Conservation (phyloP, 2,797 vertebrate genomes). For the Lepilemur septentrionalis region DNA sequence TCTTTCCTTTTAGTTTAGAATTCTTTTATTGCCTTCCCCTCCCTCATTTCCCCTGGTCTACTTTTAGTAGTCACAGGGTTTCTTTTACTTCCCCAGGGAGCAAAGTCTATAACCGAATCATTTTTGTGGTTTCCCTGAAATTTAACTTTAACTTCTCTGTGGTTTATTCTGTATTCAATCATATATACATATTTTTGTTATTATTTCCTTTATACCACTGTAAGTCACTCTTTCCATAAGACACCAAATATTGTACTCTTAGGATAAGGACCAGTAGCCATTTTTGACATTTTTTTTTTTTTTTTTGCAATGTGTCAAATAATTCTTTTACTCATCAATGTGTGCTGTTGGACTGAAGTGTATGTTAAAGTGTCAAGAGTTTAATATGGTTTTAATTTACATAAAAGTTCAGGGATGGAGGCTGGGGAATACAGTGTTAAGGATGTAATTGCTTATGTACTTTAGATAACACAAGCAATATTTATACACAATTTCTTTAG, state of each 20-base stretch:
- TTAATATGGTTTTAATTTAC: not conserved
- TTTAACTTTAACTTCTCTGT: conserved; percentile 37
- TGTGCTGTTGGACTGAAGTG: not conserved
- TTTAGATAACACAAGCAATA: not conserved
- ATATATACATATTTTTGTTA: not conserved
- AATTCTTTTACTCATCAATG: not conserved
- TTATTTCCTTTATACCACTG: not conserved
- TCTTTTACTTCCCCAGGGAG: conserved; percentile 26
- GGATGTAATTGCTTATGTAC: not conserved
- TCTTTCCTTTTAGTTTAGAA: not conserved
- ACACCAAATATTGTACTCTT: not conserved
- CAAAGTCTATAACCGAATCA: conserved; percentile 29
- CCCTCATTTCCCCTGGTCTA: not conserved
- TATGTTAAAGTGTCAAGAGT: not conserved
- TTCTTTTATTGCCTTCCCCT: not conserved
- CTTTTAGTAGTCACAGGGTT: not conserved
- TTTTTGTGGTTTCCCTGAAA: conserved; percentile 50
- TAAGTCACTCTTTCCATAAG: not conserved
- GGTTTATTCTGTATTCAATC: conserved; percentile 6
- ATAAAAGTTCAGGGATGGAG: not conserved
- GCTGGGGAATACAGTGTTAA: not conserved
- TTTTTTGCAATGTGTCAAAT: not conserved
- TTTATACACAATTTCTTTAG: not conserved
- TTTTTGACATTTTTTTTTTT: not conserved
- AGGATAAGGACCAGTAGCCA: not conserved